These are phyloP conservation scores for Siphonodentalium dalli DNA, from an alignment of 2,888 invertebrate genomes.

Conservation along the genomic window DNA sequence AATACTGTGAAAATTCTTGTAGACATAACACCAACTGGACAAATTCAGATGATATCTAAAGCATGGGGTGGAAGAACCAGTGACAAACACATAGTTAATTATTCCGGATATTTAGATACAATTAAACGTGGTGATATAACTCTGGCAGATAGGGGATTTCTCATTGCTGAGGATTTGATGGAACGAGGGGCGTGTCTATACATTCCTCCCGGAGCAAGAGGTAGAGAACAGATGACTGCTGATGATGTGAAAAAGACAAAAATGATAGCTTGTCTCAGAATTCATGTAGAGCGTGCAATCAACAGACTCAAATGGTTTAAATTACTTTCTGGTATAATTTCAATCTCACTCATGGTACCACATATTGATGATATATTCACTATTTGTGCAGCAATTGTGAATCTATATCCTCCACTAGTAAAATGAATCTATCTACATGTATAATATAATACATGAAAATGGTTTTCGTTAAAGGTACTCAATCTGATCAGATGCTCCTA, in stretches of 20 bases:
- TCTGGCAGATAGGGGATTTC: constrained; percentile 30
- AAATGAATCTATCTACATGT: no score
- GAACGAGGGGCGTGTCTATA: constrained; percentile 6
- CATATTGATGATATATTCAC: background rate
- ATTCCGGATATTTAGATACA: constrained; percentile 16
- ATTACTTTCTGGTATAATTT: no score
- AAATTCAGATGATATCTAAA: constrained; percentile 20
- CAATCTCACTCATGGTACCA: background rate
- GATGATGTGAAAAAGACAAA: constrained; percentile 8
- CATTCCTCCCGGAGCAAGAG: constrained; percentile 15
- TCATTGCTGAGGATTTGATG: constrained; percentile 20
- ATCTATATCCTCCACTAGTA: no score
- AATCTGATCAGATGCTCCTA: no score
- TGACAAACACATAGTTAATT: constrained; percentile 22
- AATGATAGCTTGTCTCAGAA: constrained; percentile 20
- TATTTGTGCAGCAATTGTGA: background rate
- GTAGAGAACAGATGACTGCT: constrained; percentile 5
- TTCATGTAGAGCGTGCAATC: constrained; percentile 20
- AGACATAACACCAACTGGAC: constrained; percentile 26
- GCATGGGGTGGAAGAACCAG: constrained; percentile 27
- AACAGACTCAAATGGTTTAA: no score
- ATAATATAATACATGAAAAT: no score
- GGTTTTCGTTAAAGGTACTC: no score
- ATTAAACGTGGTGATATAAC: constrained; percentile 24
- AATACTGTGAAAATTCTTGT: constrained; percentile 29